Conservation (phyloP, 2,113 vertebrate species). For the Mustela lutreola region DNA sequence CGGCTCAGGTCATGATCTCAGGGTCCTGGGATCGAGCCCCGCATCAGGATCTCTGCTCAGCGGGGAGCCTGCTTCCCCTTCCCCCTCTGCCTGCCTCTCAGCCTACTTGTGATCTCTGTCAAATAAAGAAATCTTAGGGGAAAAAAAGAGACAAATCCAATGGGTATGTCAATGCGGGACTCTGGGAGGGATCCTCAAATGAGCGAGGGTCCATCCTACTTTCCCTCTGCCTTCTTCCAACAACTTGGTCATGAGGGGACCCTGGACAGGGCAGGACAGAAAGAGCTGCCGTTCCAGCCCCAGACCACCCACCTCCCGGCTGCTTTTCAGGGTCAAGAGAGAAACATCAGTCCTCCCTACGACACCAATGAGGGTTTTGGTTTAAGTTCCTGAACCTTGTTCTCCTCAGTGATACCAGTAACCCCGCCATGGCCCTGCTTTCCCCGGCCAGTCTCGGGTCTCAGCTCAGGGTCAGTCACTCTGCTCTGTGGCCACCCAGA, state of each 20-base stretch:
- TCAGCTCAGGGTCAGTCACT: background rate
- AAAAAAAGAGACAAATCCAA: no score
- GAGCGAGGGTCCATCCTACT: background rate
- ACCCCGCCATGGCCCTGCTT: background rate
- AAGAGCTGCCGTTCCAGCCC: background rate
- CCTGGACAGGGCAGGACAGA: background rate
- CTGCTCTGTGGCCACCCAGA: background rate
- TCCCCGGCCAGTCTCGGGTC: background rate
- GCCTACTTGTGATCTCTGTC: no score
- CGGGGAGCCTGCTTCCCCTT: no score
- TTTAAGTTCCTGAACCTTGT: background rate
- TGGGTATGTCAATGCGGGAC: background rate
- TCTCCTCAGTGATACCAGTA: no score
- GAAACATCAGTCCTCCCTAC: accelerated
- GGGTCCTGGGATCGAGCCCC: no score
- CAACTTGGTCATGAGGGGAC: background rate
- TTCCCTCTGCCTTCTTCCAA: background rate
- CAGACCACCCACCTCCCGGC: no score
- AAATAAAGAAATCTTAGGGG: no score
- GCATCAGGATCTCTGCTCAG: no score
- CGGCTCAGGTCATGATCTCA: no score
- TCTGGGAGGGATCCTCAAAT: background rate
- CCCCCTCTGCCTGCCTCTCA: no score
- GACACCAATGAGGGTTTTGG: no score
- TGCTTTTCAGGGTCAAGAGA: background rate